Evolutionary conservation across 2,888 invertebrate genomes (phyloP), one percentile per base, ranked within the genome.

Genomic region (Acronicta leporina): DNA sequence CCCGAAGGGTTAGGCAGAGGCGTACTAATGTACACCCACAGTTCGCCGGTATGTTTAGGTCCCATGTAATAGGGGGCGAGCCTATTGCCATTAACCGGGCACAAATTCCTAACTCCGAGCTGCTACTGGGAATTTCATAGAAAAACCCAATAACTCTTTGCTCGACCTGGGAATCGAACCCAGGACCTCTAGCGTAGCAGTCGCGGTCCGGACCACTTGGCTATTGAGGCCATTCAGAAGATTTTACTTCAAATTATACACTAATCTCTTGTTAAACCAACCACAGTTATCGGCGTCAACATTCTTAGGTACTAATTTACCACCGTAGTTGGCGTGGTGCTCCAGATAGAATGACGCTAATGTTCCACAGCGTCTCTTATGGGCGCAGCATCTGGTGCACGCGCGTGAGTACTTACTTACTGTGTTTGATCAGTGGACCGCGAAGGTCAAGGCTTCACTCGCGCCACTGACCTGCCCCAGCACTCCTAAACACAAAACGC

Each of bases 371-470:
- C 20, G 77, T 80, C 79, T 83, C 74, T 84, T 87, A 86, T 87
- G 84, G 86, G 85, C 75, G 81, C 82, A 82, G 83, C 90, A 90
- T 90, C 90, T 90, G 88, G 86, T 88, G 84, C 84, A 83, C 83
- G 79, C 82, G 81, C 83, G 84, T 84, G 83, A 86, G 80, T 77
- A 63, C 77, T 82, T 77, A 63, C 77, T 82, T 81, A 83, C 89
- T 90, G 89, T 90, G 86, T 91, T 91, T 88, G 86, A 84, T 78
- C 88, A 88, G 84, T 86, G 87, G 80, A 68, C 89, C 92, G 89
- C 83, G 92, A 92, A 94, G 93, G 93, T 86, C 92, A 92, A 92
- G 94, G 93, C 77, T 84, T 84, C 77, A 84, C 83, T 83, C 83
- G 85, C 87, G 83, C 86, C 82, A 82, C 80, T 87, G 87, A 87